Percentiles rank a stretch among this genome's conserved stretches.
Conservation (phyloP, 2,797 vertebrate genomes). For the Ciconia nigra region DNA sequence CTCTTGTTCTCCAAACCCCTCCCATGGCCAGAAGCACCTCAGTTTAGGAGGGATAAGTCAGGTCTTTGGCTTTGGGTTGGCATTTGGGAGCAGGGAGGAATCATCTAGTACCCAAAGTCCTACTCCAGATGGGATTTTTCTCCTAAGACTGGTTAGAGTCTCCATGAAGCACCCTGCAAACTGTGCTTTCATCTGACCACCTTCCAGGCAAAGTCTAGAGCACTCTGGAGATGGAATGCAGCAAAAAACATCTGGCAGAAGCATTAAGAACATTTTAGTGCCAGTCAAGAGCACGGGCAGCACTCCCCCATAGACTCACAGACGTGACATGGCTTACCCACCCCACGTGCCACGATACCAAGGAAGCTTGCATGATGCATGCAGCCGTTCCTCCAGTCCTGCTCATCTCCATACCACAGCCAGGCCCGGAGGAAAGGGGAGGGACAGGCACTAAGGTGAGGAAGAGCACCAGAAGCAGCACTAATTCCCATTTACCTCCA, state of each 20-base stretch:
- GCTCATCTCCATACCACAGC: not conserved
- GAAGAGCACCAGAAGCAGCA: slow-evolving; percentile 35
- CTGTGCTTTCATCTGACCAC: not conserved
- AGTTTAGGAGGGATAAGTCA: not conserved
- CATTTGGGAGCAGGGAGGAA: not conserved
- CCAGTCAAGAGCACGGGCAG: slow-evolving; percentile 1
- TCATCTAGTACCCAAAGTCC: not conserved
- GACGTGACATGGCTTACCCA: not conserved
- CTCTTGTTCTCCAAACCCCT: not conserved
- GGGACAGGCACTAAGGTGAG: slow-evolving; percentile 26
- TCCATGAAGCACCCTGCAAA: not conserved
- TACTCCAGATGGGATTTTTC: not conserved
- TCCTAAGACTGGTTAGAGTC: not conserved
- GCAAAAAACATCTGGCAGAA: not conserved
- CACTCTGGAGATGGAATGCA: slow-evolving; percentile 3
- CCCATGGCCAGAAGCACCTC: not conserved
- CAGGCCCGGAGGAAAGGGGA: not conserved
- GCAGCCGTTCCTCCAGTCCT: slow-evolving; percentile 38
- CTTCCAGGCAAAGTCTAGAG: slow-evolving; percentile 1
- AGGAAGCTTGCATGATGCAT: slow-evolving; percentile 48
- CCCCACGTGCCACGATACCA: not conserved
- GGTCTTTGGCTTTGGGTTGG: not conserved
- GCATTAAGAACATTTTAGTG: not conserved
- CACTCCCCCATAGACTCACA: not conserved
- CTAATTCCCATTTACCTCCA: slow-evolving; percentile 82